Conservation (phyloP, 2,113 vertebrate genomes). For the Esox niger region DNA sequence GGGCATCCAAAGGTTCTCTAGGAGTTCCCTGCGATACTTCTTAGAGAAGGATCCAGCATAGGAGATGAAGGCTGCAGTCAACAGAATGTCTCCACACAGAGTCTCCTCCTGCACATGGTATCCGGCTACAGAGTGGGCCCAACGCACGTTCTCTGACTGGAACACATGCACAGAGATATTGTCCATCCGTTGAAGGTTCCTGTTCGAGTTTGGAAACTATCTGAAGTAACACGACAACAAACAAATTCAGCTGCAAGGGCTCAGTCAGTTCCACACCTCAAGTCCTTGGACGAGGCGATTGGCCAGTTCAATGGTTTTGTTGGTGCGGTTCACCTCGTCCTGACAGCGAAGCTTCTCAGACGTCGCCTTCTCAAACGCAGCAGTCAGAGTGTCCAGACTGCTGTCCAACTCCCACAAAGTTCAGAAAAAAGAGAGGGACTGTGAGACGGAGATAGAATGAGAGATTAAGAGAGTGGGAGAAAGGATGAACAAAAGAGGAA, state of each 20-base stretch:
- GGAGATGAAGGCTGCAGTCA: slow-evolving; percentile 71
- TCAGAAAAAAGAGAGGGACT: background rate
- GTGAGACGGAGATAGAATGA: background rate
- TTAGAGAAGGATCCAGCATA: slow-evolving; percentile 73
- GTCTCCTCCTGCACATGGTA: slow-evolving; percentile 76
- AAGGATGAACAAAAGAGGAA: background rate
- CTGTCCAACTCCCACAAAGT: slow-evolving; percentile 81
- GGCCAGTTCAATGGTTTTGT: slow-evolving; percentile 93
- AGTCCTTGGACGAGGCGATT: slow-evolving; percentile 95
- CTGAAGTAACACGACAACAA: background rate
- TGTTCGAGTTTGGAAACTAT: no score
- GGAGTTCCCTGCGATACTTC: slow-evolving; percentile 60
- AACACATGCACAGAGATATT: slow-evolving; percentile 9
- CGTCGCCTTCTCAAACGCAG: slow-evolving; percentile 83
- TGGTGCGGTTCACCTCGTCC: slow-evolving; percentile 92
- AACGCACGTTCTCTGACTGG: slow-evolving; percentile 76
- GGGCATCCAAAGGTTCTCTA: slow-evolving; percentile 71
- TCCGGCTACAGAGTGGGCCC: slow-evolving; percentile 72
- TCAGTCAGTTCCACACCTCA: slow-evolving; percentile 76
- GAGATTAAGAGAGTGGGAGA: background rate
- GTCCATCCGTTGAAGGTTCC: no score
- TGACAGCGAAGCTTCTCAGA: slow-evolving; percentile 89
- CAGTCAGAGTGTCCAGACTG: slow-evolving; percentile 83
- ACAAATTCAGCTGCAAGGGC: background rate
- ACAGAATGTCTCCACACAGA: slow-evolving; percentile 70